phyloP scores from a whole-genome alignment of 1,140 invertebrate genomes.

The Zaprionus africanus region DNA sequence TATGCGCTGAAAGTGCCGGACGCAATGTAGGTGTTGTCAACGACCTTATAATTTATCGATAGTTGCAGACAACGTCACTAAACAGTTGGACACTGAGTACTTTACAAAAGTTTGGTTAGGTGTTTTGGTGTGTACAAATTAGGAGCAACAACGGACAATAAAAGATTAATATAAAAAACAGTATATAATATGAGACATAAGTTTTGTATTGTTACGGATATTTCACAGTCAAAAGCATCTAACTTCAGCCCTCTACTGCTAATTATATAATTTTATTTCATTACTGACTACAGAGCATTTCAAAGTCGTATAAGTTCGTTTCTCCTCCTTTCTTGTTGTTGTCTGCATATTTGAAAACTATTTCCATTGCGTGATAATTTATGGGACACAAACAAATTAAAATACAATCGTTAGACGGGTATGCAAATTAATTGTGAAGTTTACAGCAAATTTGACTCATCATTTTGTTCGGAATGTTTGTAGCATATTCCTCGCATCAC shows the following conservation, averaged over 20 bases:
- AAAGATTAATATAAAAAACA: neutral
- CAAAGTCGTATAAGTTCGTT: neutral
- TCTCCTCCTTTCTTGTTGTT: slow-evolving; percentile 29
- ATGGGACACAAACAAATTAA: slow-evolving; percentile 70
- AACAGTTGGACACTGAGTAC: neutral
- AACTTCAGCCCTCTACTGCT: too few relatives aligned
- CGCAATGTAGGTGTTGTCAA: slow-evolving; percentile 30
- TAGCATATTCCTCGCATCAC: neutral
- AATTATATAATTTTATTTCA: too few relatives aligned
- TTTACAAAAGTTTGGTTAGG: neutral
- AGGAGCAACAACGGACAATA: neutral
- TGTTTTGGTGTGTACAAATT: neutral
- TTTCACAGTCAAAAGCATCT: too few relatives aligned
- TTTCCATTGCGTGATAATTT: slow-evolving; percentile 76
- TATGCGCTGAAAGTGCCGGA: neutral
- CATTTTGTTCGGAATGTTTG: slow-evolving; percentile 3
- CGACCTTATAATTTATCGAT: slow-evolving; percentile 73
- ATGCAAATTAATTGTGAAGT: slow-evolving; percentile 74
- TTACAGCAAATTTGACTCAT: neutral
- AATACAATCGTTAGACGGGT: slow-evolving; percentile 65
- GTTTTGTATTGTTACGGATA: too few relatives aligned
- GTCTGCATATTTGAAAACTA: slow-evolving; percentile 76
- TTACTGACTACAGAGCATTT: neutral
- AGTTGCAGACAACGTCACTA: slow-evolving; percentile 40
- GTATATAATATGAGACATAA: neutral